These are phyloP conservation scores for Amblyteles armatorius DNA, from an alignment of 2,888 invertebrate species.

Conservation along the genomic window DNA sequence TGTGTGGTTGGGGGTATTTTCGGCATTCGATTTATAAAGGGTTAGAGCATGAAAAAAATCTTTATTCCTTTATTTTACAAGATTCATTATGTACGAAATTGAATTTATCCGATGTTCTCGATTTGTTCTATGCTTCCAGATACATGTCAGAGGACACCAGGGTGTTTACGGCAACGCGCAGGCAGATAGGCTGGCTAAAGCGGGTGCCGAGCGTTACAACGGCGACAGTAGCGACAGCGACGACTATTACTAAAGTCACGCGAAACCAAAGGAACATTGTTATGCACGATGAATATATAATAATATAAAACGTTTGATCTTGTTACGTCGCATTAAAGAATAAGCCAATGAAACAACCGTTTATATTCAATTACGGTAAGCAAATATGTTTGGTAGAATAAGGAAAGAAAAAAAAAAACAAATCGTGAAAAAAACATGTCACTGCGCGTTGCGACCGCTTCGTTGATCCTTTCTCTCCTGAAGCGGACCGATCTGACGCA, in stretches of 20 bases:
- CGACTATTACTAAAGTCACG: not conserved
- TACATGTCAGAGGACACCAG: not conserved
- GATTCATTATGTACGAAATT: too few species aligned
- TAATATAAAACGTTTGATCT: too few species aligned
- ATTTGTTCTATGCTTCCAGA: not conserved
- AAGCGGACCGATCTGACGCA: constrained; percentile 62
- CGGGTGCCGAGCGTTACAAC: not conserved
- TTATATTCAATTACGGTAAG: not conserved
- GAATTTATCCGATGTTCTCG: not conserved
- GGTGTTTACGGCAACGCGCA: not conserved
- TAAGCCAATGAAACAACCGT: not conserved
- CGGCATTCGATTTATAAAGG: too few species aligned
- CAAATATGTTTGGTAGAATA: not conserved
- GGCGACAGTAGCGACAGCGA: not conserved
- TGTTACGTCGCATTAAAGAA: not conserved
- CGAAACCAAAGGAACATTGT: too few species aligned
- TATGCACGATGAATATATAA: too few species aligned
- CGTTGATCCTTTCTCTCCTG: constrained; percentile 46
- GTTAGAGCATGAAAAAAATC: too few species aligned
- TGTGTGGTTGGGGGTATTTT: too few species aligned
- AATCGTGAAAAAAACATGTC: not conserved
- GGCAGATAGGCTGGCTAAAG: not conserved
- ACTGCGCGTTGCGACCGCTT: not conserved
- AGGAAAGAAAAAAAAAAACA: not conserved
- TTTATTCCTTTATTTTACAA: too few species aligned